Evolutionary conservation across 2,113 vertebrate genomes (phyloP).

Genomic region (Rhabdornis inornatus): DNA sequence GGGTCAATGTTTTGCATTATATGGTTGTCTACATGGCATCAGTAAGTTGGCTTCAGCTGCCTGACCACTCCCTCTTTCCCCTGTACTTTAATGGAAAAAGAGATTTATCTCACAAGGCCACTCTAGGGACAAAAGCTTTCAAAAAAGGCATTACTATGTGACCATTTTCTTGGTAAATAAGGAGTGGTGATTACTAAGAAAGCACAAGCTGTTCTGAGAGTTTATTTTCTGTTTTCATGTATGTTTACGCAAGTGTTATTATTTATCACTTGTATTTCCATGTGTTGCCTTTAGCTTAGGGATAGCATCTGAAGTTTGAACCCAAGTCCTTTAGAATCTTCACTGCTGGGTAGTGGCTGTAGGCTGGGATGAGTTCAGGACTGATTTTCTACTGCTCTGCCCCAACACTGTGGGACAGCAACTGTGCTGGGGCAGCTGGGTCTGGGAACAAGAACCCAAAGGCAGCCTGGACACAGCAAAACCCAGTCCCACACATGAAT

Average conservation of each 20-base stretch:
- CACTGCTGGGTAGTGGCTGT: not conserved
- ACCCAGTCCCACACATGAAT: not conserved
- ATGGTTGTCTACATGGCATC: not conserved
- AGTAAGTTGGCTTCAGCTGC: not conserved
- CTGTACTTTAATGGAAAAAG: not conserved
- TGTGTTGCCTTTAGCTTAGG: not conserved
- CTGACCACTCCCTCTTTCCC: not conserved
- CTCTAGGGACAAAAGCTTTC: constrained; percentile 20
- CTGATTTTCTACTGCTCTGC: not conserved
- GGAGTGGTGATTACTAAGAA: constrained; percentile 26
- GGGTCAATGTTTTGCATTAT: not conserved
- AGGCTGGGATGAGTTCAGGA: not conserved
- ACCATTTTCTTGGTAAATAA: constrained; percentile 46
- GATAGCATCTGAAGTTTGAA: not conserved
- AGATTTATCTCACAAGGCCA: not conserved
- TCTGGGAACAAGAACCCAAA: not conserved
- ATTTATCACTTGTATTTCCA: not conserved
- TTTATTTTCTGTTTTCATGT: not conserved
- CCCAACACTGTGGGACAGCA: not conserved
- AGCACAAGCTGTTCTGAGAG: constrained; percentile 30
- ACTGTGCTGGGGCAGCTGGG: not conserved
- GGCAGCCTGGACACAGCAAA: constrained; percentile 6
- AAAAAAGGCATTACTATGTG: not conserved
- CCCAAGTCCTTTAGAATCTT: not conserved
- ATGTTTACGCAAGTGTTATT: not conserved